These are phyloP conservation scores for Bujurquina vittata DNA, from an alignment of 2,113 vertebrate genomes.

Conservation along the genomic window DNA sequence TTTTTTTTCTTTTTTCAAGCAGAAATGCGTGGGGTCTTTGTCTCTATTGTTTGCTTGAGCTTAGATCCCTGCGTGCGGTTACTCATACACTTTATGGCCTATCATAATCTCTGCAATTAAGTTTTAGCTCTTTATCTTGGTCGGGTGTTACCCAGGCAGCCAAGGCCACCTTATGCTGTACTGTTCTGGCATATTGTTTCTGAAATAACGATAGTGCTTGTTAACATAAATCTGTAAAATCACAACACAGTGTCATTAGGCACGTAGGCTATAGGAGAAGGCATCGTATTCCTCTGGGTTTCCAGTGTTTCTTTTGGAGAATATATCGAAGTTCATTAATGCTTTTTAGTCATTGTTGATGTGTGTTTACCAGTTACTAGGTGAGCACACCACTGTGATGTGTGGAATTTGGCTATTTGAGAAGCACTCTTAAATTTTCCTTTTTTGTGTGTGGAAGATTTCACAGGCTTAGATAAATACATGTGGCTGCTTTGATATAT, in stretches of 20 bases:
- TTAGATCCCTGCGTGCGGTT: slow-evolving; percentile 34
- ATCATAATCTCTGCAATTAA: slow-evolving; percentile 43
- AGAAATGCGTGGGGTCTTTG: slow-evolving; percentile 22
- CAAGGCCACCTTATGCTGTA: slow-evolving; percentile 2
- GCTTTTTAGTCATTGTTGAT: slow-evolving; percentile 67
- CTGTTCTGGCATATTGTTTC: slow-evolving; percentile 7
- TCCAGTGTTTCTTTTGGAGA: slow-evolving; percentile 52
- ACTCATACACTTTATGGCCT: slow-evolving; percentile 39
- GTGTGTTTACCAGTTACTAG: slow-evolving; percentile 78
- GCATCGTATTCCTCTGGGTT: slow-evolving; percentile 10
- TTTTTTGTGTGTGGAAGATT: slow-evolving; percentile 54
- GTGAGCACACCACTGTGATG: slow-evolving; percentile 65
- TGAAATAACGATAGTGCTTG: slow-evolving; percentile 6
- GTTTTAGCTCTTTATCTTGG: slow-evolving; percentile 30
- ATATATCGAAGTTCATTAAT: slow-evolving; percentile 44
- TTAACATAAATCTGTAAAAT: slow-evolving; percentile 21
- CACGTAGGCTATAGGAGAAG: slow-evolving; percentile 7
- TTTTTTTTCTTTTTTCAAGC: not conserved
- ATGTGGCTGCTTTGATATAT: slow-evolving; percentile 39
- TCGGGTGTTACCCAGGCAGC: slow-evolving; percentile 15
- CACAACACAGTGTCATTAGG: not conserved
- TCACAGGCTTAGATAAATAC: slow-evolving; percentile 56
- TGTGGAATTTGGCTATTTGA: slow-evolving; percentile 69
- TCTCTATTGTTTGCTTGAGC: slow-evolving; percentile 35
- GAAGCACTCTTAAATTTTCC: slow-evolving; percentile 60